Base-by-base conservation (phyloP, 1,140 invertebrate genomes). In the Bathynomus jamesi region DNA sequence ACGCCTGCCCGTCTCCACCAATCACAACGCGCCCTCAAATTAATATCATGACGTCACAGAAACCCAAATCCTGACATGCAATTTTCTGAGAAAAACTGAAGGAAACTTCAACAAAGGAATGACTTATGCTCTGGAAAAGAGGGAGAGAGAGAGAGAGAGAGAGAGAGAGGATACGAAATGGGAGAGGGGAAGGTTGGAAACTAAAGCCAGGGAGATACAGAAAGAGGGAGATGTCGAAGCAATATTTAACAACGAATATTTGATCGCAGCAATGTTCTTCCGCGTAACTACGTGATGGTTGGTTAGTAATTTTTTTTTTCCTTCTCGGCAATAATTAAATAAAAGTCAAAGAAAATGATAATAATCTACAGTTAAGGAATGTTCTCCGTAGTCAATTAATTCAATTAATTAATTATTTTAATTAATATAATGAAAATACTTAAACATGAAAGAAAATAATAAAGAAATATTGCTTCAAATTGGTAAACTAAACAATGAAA, bases 51-150 rank as follows among this genome's bases (percentile, higher is more conserved):
- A 53, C 40, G 40, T 53, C 40, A 53, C 40, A 53, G 21, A 53
- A 53, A 53, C 40, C 40, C 40, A 53, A 53, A 53, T 53, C 40
- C 40, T 53, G 40, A 53, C 40, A 53, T 53, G 40, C 40, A 53
- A 53, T 53, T 53, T 53, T 53, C 40, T 53, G 40, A 2, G 5
- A 5, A 53, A 53, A 53, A 53, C 2, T 5, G 2, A 5, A 53
- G 5, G 40, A 53, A 53, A 53, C 40, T 53, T 53, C 40, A 53
- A 53, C 2, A 2, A 53, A 53, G 5, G 40, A 53, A 53, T 53
- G 40, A 53, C 40, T 53, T 53, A 53, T 53, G 40, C 40, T 53
- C 40, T 53, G 40, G 40, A 53, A 53, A 53, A 17, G 40, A 53
- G 40, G 13, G 21, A 21, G 5, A 53, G 40, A 53, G 40, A 53